phyloP scores from a whole-genome alignment of 2,113 vertebrate genomes.

The Callipepla californica region DNA sequence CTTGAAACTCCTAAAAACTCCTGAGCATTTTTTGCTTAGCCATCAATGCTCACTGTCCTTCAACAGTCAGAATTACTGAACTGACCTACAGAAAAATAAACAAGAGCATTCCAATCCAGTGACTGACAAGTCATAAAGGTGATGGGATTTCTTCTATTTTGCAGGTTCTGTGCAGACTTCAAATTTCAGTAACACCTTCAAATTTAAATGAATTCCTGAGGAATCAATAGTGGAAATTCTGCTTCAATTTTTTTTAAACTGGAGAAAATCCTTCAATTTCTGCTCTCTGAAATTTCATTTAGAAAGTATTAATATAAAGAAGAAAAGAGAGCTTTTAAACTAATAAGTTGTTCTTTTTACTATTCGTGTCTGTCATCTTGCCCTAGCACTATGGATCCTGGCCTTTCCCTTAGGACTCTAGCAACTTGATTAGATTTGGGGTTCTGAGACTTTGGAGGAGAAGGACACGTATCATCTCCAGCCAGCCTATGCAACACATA shows the following conservation, averaged over 20 bases:
- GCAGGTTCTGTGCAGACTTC: background rate
- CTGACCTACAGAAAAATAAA: background rate
- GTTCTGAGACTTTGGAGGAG: slow-evolving; percentile 42
- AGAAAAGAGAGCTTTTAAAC: background rate
- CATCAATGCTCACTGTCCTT: background rate
- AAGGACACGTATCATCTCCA: background rate
- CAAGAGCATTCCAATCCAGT: background rate
- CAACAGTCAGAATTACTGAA: background rate
- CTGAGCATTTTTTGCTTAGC: background rate
- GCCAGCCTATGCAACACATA: background rate
- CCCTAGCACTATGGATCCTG: background rate
- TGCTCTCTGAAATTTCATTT: background rate
- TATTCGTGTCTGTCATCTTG: background rate
- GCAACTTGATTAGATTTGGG: slow-evolving; percentile 15
- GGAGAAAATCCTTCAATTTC: background rate
- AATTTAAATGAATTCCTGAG: background rate
- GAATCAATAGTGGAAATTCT: background rate
- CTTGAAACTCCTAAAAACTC: background rate
- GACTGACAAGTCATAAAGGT: background rate
- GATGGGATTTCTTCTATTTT: background rate
- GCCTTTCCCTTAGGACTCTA: slow-evolving; percentile 13
- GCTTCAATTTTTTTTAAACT: background rate
- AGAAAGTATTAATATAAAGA: background rate
- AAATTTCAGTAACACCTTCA: background rate
- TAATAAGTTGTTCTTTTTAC: background rate